Percentiles rank a stretch among this genome's conserved stretches.
Evolutionary conservation across 2,888 invertebrate genomes (phyloP).

Genomic region (Ashinkailepas kermadecensis): DNA sequence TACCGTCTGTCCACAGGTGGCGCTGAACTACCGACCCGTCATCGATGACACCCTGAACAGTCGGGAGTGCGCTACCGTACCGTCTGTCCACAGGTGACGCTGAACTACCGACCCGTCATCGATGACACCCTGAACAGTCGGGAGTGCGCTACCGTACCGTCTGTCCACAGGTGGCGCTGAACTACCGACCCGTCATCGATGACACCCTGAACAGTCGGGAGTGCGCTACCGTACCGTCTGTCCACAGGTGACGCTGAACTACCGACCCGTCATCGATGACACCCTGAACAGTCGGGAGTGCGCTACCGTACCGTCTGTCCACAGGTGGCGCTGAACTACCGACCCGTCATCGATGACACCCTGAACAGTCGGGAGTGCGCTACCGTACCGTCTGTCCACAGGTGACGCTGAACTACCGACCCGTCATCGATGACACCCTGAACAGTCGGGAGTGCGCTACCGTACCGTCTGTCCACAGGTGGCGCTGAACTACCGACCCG

Average conservation of each 20-base stretch:
- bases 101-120: conserved; percentile 88
- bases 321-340: conserved; percentile 78
- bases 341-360: conserved; percentile 90
- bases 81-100: no score
- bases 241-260: no score
- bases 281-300: conserved; percentile 79
- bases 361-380: conserved; percentile 72
- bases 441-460: conserved; percentile 72
- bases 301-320: conserved; percentile 80
- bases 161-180: no score
- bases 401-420: conserved; percentile 82
- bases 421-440: conserved; percentile 88
- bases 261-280: conserved; percentile 88
- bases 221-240: conserved; percentile 82
- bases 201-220: conserved; percentile 72
- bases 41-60: conserved; percentile 84
- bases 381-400: conserved; percentile 86
- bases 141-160: conserved; percentile 82
- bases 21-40: conserved; percentile 85
- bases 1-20: no score
- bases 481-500: conserved; percentile 85
- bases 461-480: conserved; percentile 88
- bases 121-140: conserved; percentile 75
- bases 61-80: conserved; percentile 74
- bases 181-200: conserved; percentile 92